Percentiles rank a stretch among this genome's conserved stretches.
Evolutionary conservation across 2,113 vertebrate species (phyloP).

Genomic region (Rattus rattus): DNA sequence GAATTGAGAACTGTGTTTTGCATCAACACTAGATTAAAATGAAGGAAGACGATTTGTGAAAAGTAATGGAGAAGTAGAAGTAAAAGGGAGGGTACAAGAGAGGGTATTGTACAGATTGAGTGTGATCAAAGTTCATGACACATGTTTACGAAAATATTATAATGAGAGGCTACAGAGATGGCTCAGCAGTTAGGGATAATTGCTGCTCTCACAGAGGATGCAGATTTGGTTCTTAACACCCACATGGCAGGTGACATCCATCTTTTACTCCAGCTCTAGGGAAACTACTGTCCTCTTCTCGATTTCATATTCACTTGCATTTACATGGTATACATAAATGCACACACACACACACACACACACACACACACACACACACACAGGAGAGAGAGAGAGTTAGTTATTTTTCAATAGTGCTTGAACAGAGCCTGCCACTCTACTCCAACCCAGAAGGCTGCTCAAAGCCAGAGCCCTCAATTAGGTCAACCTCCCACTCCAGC

Average conservation of each 20-base stretch:
- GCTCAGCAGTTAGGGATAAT: background rate
- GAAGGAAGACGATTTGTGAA: background rate
- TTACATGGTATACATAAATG: background rate
- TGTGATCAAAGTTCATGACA: background rate
- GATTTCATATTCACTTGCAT: background rate
- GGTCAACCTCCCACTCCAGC: background rate
- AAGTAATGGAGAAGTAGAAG: background rate
- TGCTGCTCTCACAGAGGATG: background rate
- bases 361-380: no score
- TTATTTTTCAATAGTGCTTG: background rate
- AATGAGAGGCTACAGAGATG: background rate
- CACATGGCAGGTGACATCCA: background rate
- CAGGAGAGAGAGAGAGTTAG: no score
- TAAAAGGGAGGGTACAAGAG: background rate
- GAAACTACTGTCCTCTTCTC: background rate
- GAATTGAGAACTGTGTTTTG: background rate
- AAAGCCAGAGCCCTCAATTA: background rate
- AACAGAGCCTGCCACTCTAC: background rate
- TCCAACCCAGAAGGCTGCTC: background rate
- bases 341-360: background rate
- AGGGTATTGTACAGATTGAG: background rate
- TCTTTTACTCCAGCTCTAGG: background rate
- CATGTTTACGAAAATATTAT: no score
- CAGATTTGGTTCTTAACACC: background rate
- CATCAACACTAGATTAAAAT: background rate